Base-by-base conservation (phyloP, 2,888 invertebrate genomes). In the Lasius fuliginosus region DNA sequence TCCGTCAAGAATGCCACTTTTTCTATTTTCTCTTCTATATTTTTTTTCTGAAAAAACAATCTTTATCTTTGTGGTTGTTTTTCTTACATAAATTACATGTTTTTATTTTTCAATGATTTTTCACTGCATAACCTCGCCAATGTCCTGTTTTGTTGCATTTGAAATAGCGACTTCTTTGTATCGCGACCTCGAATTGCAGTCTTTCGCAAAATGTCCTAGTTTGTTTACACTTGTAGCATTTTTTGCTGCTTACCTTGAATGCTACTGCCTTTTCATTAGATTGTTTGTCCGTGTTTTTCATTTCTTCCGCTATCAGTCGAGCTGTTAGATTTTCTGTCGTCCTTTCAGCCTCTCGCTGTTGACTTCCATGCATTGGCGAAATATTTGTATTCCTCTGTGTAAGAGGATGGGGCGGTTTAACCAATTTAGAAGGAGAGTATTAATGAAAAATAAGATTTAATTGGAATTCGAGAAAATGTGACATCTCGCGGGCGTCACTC, bases 41-140 rank as follows among this genome's bases (percentile, higher is more conserved):
- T 8, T 82, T 69, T 42, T 69, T 69, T 4, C 65, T 60, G 15
- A 77, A 83, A 33, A n/a, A 83, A n/a, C 77, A 83, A 27, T 83
- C 36, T 53, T 46, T 69, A 15, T 83, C 83, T 15, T 18, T 12
- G 27, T 77, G 77, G 64, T 83, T 77, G 2, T 4, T 60, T 42
- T 77, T 77, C 18, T 71, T 77, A 12, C 83, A 83, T 0, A 83
- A 75, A 5, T 9, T 60, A 49, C 83, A 83, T 46, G 15, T 46
- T 46, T 3, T 46, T 46, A 0, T 12, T 3, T 46, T 11, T 46
- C 0, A 15, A 1, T 73, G 3, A 1, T 65, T 65, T 23, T 5
- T 15, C 6, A n/a, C 5, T 64, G 15, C 74, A 74, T 0, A 42
- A 3, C 18, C n/a, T 75, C 1, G 75, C 64, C 0, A 5, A 15